Percentiles rank a stretch among this genome's conserved stretches.
Evolutionary conservation across 92 coral and sea anemone species (phyloP).

Genomic region (Siderastrea siderea): DNA sequence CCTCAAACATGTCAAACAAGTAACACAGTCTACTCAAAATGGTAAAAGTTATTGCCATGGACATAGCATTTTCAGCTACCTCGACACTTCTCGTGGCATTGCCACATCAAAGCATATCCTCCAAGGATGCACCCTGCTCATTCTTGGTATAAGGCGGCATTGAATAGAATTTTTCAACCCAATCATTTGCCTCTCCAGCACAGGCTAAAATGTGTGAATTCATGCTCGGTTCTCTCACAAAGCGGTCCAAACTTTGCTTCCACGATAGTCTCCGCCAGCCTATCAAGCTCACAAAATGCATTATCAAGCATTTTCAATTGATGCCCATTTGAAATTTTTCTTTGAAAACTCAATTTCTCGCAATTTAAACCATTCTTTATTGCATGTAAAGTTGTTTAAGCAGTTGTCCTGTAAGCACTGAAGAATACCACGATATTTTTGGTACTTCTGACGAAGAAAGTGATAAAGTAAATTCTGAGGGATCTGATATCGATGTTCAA

Average conservation of each 20-base stretch:
- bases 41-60: constrained; percentile 16
- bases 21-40: constrained; percentile 19
- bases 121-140: constrained; percentile 38
- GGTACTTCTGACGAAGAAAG: constrained; percentile 4
- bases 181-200: constrained; percentile 33
- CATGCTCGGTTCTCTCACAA: constrained; percentile 35
- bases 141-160: constrained; percentile 17
- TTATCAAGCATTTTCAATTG: constrained; percentile 12
- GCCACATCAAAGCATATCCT: constrained; percentile 13
- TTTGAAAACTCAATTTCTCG: constrained; percentile 33
- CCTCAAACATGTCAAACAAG: constrained; percentile 15
- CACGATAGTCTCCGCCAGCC: constrained; percentile 27
- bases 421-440: constrained; percentile 2
- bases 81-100: constrained; percentile 21
- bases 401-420: not conserved
- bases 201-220: constrained; percentile 12
- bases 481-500: constrained; percentile 9
- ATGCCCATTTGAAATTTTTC: constrained; percentile 33
- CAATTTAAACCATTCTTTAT: constrained; percentile 14
- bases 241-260: constrained; percentile 51
- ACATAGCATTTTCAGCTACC: constrained; percentile 22
- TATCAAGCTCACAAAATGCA: constrained; percentile 22
- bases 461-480: not conserved
- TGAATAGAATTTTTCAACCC: constrained; percentile 18
- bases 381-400: constrained; percentile 3